A percentile compares a stretch with the other conserved stretches of the same genome.
Conservation (phyloP, 1,140 invertebrate genomes). For the Halictus rubicundus region DNA sequence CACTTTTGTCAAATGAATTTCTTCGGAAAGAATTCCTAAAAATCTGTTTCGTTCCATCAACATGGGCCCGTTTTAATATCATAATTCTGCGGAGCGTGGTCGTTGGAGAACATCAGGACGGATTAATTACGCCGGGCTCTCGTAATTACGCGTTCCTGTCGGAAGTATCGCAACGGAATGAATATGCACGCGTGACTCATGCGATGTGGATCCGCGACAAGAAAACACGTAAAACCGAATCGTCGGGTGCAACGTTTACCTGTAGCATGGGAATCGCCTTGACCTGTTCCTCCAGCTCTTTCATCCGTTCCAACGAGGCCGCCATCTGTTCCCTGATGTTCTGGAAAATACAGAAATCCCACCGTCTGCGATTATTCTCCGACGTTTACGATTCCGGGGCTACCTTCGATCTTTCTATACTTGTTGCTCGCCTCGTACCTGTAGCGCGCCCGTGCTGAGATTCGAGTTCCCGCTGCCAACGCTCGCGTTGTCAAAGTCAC, state of each 20-base stretch:
- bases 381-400: neutral
- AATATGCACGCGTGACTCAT: neutral
- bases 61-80: too few species aligned
- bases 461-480: slow-evolving; percentile 76
- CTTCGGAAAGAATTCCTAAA: too few species aligned
- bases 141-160: slow-evolving; percentile 10
- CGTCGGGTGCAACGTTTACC: slow-evolving; percentile 77
- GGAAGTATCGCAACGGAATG: slow-evolving; percentile 29
- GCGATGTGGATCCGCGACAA: neutral
- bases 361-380: neutral
- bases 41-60: too few species aligned
- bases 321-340: slow-evolving; percentile 89
- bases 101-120: too few species aligned
- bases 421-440: slow-evolving; percentile 65
- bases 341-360: slow-evolving; percentile 70
- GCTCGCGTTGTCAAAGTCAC: slow-evolving; percentile 73
- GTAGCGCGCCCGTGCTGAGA: slow-evolving; percentile 75
- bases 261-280: slow-evolving; percentile 91
- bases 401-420: neutral
- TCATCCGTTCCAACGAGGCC: slow-evolving; percentile 87
- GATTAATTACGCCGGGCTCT: neutral
- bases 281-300: slow-evolving; percentile 91
- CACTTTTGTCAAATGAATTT: too few species aligned
- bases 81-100: too few species aligned
- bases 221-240: neutral